phyloP scores from a whole-genome alignment of 2,888 invertebrate species.

The Antheraea assamensis region DNA sequence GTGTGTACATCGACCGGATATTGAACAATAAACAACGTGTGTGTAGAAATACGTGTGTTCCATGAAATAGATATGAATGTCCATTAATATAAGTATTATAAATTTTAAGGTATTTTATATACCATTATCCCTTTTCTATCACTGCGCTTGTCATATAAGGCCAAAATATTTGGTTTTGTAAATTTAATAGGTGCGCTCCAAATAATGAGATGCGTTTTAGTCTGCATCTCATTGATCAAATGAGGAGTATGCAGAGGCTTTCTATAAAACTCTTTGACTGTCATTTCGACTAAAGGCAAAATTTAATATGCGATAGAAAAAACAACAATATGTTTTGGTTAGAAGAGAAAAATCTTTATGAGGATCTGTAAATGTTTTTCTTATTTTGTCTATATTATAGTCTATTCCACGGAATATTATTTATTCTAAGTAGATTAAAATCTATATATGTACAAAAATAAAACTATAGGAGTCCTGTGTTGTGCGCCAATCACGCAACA shows the following conservation, averaged over 20 bases:
- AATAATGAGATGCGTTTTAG: too few species aligned
- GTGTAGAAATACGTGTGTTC: not conserved
- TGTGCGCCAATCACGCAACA: too few species aligned
- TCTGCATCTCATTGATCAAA: not conserved
- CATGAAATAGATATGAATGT: not conserved
- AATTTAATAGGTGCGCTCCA: too few species aligned
- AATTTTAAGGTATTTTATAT: not conserved
- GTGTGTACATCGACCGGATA: conserved; percentile 15
- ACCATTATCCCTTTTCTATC: not conserved
- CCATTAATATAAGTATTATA: not conserved
- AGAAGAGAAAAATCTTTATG: not conserved
- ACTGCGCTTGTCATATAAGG: not conserved
- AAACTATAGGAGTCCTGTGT: too few species aligned
- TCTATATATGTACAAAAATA: too few species aligned
- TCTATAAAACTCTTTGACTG: too few species aligned
- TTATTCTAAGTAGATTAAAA: too few species aligned
- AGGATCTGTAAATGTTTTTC: not conserved
- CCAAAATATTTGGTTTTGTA: too few species aligned
- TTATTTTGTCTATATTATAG: not conserved
- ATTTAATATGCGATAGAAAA: too few species aligned
- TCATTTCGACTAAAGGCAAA: too few species aligned
- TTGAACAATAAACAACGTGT: conserved; percentile 6
- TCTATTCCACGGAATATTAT: too few species aligned
- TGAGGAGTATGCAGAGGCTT: too few species aligned
- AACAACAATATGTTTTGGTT: not conserved